Evolutionary conservation across 30 jellyfish, hydroid and myxozoan genomes (phyloP), one percentile per base, ranked within the genome.

Genomic region (Hydra vulgaris): DNA sequence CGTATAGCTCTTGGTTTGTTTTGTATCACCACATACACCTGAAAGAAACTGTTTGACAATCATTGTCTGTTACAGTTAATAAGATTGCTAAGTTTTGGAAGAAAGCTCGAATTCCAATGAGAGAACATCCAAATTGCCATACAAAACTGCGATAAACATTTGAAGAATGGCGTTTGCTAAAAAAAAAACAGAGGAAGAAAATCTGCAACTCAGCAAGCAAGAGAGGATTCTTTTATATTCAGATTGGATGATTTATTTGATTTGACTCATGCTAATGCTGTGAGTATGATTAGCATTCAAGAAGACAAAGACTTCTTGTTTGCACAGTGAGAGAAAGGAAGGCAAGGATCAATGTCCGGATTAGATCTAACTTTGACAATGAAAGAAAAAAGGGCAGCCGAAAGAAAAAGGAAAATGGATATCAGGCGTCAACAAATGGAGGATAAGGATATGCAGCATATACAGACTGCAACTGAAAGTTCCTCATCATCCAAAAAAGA

Each of bases 251-350:
- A 69, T 23, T 15, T 69, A 1, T 69, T 69, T 69, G 5, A 69
- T 23, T 5, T 69, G 8, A 23, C 76, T 20, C 27, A 21, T 21
- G 76, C 76, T 20, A 15, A 69, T 69, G 15, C 76, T 23, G 8
- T 69, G 76, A 23, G 8, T 15, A 21, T 69, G 25, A 15, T 15
- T 1, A 69, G 7, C 25, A 3, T 40, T 5, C 76, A 69, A 69
- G 76, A 69, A 23, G 76, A 69, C 15, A 69, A 69, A 69, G 76
- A 69, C 15, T 69, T 69, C 27, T 69, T 69, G 8, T 23, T 69
- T 1, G 76, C 76, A 8, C 76, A 69, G 27, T 5, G 76, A 8
- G 15, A 69, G 15, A 21, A 21, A 69, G 76, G 5, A 23, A 21
- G 76, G 8, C 5, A 15, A 1, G 15, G 76, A 15, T 15, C 25